Percentiles rank a stretch among this genome's conserved stretches.
Conservation (phyloP, 1,140 invertebrate species). For the Zaprionus camerounensis region DNA sequence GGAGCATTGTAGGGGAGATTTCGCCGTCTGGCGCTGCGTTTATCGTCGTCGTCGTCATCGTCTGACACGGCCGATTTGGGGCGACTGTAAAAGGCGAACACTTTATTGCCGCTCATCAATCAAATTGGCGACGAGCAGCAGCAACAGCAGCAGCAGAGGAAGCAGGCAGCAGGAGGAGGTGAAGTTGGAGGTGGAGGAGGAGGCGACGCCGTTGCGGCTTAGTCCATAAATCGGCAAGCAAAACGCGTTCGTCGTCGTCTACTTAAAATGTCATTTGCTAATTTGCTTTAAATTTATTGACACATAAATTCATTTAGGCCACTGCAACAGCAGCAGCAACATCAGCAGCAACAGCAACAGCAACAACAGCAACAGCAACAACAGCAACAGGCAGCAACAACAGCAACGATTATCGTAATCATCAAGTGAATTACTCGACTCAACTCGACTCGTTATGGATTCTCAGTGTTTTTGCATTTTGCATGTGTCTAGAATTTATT, state of each 20-base stretch:
- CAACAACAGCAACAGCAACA: neutral
- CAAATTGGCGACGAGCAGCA: constrained; percentile 31
- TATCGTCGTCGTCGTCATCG: constrained; percentile 1
- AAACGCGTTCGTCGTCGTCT: constrained; percentile 54
- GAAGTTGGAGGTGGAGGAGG: neutral
- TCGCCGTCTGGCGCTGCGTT: neutral
- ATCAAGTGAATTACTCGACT: constrained; percentile 54
- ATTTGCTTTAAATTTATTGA: constrained; percentile 80
- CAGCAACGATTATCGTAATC: constrained; percentile 27
- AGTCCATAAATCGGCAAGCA: constrained; percentile 68
- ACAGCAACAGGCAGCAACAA: constrained; percentile 28
- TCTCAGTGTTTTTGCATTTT: constrained; percentile 41
- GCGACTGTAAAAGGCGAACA: constrained; percentile 56
- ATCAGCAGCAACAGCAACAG: constrained; percentile 29
- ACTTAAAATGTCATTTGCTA: constrained; percentile 81
- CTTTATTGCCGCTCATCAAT: constrained; percentile 63
- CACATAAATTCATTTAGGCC: constrained; percentile 76
- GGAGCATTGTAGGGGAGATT: neutral
- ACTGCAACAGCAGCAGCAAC: constrained; percentile 24
- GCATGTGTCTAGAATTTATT: constrained; percentile 77
- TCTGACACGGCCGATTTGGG: constrained; percentile 42
- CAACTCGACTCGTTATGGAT: constrained; percentile 2
- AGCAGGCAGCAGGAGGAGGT: neutral
- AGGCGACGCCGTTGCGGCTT: constrained; percentile 23
- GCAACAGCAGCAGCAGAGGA: neutral